Evolutionary conservation across 2,888 invertebrate species (phyloP).

Genomic region (Meteorus cinctellus): DNA sequence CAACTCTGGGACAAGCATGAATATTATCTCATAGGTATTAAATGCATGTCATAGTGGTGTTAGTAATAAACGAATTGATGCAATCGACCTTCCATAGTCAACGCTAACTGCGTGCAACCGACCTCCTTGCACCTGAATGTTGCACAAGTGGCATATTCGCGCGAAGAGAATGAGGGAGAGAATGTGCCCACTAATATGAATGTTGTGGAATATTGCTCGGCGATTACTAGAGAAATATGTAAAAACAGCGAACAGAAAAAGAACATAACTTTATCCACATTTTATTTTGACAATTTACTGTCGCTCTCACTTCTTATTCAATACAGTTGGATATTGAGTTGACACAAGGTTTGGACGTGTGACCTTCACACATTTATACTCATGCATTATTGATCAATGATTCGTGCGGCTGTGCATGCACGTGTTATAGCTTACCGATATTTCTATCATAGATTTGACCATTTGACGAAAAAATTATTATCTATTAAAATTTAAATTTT

Average conservation of each 20-base stretch:
- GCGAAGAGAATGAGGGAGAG: conserved; percentile 13
- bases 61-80: conserved; percentile 25
- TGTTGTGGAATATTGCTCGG: background rate
- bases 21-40: conserved; percentile 20
- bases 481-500: background rate
- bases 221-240: conserved; percentile 8
- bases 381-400: conserved; percentile 11
- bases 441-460: background rate
- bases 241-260: too few species aligned
- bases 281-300: conserved; percentile 18
- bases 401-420: background rate
- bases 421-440: background rate
- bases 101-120: conserved; percentile 10
- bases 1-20: conserved; percentile 29
- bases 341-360: background rate
- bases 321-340: background rate
- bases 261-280: background rate
- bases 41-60: background rate
- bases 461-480: background rate
- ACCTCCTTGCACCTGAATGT: conserved; percentile 34
- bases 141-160: conserved; percentile 1
- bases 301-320: conserved; percentile 6
- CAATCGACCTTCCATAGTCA: conserved; percentile 41
- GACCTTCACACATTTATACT: conserved; percentile 9
- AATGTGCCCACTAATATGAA: background rate